A percentile compares a stretch with the other conserved stretches of the same genome.
These are phyloP conservation scores for Zoanthus sansibaricus DNA, from an alignment of 92 coral and sea anemone species.

Conservation along the genomic window DNA sequence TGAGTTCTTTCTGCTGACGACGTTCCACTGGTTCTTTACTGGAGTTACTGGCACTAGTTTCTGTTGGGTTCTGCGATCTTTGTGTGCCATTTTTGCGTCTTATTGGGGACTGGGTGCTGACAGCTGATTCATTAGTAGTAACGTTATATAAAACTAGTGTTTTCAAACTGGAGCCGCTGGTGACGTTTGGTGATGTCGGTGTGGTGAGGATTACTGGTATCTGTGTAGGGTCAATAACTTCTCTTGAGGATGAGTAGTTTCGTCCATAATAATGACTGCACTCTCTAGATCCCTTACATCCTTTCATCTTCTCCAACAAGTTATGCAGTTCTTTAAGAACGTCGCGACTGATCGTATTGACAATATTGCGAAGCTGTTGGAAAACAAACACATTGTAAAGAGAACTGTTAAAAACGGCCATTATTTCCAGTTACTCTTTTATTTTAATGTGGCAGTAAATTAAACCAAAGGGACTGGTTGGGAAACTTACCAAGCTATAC, in stretches of 20 bases:
- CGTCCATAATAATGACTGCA: conserved; percentile 83
- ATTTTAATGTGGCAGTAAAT: too few relatives aligned
- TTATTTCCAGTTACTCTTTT: too few relatives aligned
- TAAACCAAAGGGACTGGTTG: too few relatives aligned
- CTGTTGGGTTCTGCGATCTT: neutral
- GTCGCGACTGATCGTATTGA: conserved; percentile 69
- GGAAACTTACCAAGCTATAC: too few relatives aligned
- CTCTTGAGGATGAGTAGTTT: conserved; percentile 18
- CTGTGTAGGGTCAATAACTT: conserved; percentile 8
- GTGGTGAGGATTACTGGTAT: conserved; percentile 1
- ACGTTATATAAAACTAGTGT: neutral
- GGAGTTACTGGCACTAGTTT: neutral
- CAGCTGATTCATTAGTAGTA: conserved; percentile 2
- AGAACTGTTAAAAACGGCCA: neutral
- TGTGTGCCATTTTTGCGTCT: neutral
- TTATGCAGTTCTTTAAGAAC: conserved; percentile 77
- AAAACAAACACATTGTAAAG: neutral
- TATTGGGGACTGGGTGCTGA: neutral
- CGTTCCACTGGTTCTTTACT: conserved; percentile 11
- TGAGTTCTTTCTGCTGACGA: neutral
- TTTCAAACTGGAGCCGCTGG: neutral
- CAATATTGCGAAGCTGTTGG: conserved; percentile 78
- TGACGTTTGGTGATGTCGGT: neutral
- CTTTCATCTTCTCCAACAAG: conserved; percentile 65
- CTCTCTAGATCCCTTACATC: conserved; percentile 78